These are phyloP conservation scores for Formica exsecta DNA, from an alignment of 1,140 invertebrate genomes.

Conservation along the genomic window DNA sequence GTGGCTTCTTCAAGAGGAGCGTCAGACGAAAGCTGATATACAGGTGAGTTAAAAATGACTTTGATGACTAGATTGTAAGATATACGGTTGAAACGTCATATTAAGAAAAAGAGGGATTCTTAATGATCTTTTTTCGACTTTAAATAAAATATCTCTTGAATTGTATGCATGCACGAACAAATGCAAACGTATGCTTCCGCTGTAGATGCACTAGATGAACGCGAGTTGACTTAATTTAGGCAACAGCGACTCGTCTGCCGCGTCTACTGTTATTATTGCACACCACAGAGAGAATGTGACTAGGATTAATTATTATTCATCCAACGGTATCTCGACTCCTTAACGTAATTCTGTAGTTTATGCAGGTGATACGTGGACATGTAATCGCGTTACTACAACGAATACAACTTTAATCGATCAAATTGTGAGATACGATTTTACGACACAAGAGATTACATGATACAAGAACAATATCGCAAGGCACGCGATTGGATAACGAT, in stretches of 20 bases:
- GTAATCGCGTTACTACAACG: background rate
- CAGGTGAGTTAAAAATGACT: conserved; percentile 89
- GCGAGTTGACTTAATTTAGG: background rate
- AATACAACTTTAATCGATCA: background rate
- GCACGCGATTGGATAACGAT: conserved; percentile 29
- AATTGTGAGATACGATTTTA: background rate
- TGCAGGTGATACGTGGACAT: background rate
- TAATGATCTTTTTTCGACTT: background rate
- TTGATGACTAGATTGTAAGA: background rate
- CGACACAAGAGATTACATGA: background rate
- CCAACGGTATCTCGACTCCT: background rate
- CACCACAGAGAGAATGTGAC: background rate
- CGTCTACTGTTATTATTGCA: background rate
- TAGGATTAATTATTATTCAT: conserved; percentile 28
- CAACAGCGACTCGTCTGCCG: background rate
- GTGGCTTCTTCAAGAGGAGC: conserved; percentile 99
- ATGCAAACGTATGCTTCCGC: background rate
- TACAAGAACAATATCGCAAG: background rate
- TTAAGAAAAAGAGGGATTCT: background rate
- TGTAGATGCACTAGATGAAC: background rate
- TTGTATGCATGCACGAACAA: background rate
- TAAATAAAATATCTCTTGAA: background rate
- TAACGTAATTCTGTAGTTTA: background rate
- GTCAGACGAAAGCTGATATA: conserved; percentile 99
- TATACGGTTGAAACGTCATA: background rate